Conservation (phyloP, 2,113 vertebrate genomes). For the Sinosuthora webbiana region DNA sequence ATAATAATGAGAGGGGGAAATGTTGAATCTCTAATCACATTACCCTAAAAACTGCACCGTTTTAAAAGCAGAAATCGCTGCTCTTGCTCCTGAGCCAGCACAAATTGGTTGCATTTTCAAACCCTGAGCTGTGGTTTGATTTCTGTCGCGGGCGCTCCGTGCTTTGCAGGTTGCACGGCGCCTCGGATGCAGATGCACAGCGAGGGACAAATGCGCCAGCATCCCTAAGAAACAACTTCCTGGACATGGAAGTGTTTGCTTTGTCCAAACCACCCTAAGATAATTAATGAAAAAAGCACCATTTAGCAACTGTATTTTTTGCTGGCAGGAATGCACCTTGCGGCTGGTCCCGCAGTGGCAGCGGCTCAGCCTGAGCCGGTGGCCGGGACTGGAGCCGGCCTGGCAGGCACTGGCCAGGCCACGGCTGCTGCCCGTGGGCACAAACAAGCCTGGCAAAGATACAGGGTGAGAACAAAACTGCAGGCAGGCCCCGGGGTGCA, state of each 20-base stretch:
- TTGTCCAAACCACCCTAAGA: neutral
- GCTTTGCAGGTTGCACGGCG: neutral
- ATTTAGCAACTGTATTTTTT: neutral
- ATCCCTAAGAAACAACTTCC: neutral
- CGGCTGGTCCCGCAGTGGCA: neutral
- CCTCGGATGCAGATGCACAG: neutral
- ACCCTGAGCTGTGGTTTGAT: neutral
- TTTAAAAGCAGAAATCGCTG: neutral
- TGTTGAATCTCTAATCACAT: conserved; percentile 23
- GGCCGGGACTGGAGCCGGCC: neutral
- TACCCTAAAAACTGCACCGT: neutral
- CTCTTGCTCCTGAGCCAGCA: neutral
- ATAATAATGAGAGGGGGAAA: conserved; percentile 44
- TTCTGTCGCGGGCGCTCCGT: neutral
- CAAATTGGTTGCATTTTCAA: neutral
- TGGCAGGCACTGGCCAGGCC: neutral
- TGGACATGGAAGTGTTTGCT: neutral
- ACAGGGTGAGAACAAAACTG: neutral
- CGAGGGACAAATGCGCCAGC: neutral
- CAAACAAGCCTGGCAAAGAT: conserved; percentile 3
- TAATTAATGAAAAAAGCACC: neutral
- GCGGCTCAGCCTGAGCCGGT: neutral
- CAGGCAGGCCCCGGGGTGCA: conserved; percentile 24
- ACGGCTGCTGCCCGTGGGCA: conserved; percentile 21
- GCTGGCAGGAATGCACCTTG: neutral